These are phyloP conservation scores for Lysandra bellargus DNA, from an alignment of 2,888 invertebrate genomes.

Conservation along the genomic window DNA sequence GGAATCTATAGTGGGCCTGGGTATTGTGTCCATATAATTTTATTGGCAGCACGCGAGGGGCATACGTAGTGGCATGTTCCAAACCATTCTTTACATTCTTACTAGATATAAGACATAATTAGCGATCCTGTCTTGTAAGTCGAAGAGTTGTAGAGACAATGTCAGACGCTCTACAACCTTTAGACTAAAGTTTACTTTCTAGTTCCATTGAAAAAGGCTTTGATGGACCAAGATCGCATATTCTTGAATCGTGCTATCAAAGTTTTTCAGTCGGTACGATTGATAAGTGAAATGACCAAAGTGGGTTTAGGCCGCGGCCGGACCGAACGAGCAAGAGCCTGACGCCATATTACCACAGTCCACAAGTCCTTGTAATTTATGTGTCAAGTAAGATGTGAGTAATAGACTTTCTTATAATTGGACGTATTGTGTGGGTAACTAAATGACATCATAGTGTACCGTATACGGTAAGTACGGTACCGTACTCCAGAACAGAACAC, in stretches of 20 bases:
- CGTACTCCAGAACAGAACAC: background rate
- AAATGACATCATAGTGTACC: background rate
- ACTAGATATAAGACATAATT: background rate
- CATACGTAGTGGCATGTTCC: background rate
- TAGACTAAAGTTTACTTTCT: background rate
- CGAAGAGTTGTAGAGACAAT: background rate
- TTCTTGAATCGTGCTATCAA: no score
- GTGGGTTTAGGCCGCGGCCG: no score
- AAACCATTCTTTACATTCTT: background rate
- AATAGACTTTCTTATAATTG: background rate
- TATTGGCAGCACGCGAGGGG: background rate
- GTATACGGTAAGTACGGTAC: background rate
- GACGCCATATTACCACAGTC: no score
- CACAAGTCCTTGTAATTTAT: no score
- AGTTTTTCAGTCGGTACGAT: no score
- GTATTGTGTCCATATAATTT: conserved; percentile 29
- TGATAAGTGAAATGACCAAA: no score
- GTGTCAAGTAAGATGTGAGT: no score
- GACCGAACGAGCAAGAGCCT: no score
- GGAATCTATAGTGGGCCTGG: conserved; percentile 34
- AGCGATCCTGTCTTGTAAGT: background rate
- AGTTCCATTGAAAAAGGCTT: no score
- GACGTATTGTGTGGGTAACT: background rate
- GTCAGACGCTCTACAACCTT: background rate
- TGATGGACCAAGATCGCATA: no score